Evolutionary conservation across 92 coral and sea anemone genomes (phyloP).

Genomic region (Paramuricea clavata): DNA sequence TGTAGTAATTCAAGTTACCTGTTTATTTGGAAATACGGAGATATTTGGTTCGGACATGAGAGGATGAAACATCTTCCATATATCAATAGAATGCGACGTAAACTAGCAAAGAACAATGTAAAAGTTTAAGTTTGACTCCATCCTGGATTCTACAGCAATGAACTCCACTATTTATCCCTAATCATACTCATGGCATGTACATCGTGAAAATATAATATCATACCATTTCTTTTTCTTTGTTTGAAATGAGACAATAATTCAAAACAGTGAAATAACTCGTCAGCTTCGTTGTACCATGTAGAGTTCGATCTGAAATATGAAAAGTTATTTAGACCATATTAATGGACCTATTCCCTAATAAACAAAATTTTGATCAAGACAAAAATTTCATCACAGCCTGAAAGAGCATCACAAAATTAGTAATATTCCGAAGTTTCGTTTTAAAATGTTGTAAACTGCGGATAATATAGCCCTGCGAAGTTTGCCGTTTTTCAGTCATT

Average conservation of each 20-base stretch:
- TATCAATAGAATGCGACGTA: conserved; percentile 77
- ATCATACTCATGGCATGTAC: no score
- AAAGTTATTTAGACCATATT: no score
- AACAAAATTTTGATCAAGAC: no score
- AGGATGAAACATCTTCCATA: conserved; percentile 96
- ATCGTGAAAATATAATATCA: no score
- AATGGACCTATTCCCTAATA: no score
- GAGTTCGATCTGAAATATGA: conserved; percentile 84
- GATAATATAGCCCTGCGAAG: no score
- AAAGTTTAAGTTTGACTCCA: neutral
- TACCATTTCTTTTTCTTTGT: conserved; percentile 96
- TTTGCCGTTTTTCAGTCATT: no score
- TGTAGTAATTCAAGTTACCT: conserved; percentile 54
- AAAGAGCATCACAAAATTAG: no score
- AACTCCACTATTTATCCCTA: no score
- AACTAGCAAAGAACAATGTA: conserved; percentile 59
- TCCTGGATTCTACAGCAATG: neutral
- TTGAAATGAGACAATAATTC: conserved; percentile 94
- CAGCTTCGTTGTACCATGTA: conserved; percentile 94
- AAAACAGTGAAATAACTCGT: conserved; percentile 95
- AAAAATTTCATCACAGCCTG: no score
- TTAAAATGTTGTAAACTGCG: no score
- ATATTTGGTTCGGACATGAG: conserved; percentile 98
- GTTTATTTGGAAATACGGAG: conserved; percentile 94
- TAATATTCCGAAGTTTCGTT: no score